Evolutionary conservation across 2,113 vertebrate species (phyloP).

Genomic region (Paracanthobrama guichenoti): DNA sequence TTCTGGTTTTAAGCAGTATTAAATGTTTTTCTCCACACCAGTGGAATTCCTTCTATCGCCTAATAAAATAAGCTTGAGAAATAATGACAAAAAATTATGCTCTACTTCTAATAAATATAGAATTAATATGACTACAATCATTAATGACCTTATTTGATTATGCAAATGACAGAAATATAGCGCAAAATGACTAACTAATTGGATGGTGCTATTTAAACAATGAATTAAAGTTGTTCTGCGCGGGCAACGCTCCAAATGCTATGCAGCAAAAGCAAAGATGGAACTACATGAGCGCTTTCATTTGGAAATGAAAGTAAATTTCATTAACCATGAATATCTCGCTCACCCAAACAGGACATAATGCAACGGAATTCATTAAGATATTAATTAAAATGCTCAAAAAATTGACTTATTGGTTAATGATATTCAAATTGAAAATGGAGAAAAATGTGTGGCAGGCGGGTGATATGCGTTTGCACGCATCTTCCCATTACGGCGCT

Average conservation of each 20-base stretch:
- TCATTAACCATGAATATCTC: constrained; percentile 56
- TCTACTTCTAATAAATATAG: constrained; percentile 6
- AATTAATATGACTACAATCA: background rate
- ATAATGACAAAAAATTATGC: background rate
- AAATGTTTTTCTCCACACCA: background rate
- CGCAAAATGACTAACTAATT: constrained; percentile 37
- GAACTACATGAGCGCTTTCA: constrained; percentile 26
- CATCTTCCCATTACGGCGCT: background rate
- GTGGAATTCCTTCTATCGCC: background rate
- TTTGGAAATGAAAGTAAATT: constrained; percentile 48
- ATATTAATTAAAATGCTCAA: constrained; percentile 54
- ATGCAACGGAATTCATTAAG: constrained; percentile 51
- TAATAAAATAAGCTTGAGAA: background rate
- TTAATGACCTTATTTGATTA: constrained; percentile 44
- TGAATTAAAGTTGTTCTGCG: constrained; percentile 1
- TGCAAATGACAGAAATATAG: constrained; percentile 32
- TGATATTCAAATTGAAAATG: constrained; percentile 57
- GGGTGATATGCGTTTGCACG: background rate
- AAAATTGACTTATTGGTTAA: constrained; percentile 53
- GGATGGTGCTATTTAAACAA: constrained; percentile 21
- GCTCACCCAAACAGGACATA: constrained; percentile 54
- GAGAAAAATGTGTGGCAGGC: background rate
- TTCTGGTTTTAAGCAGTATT: background rate
- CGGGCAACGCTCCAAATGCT: constrained; percentile 20
- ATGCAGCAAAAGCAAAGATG: constrained; percentile 1